Base-by-base conservation (phyloP, 2,888 invertebrate species). In the Sminthurides aquaticus region DNA sequence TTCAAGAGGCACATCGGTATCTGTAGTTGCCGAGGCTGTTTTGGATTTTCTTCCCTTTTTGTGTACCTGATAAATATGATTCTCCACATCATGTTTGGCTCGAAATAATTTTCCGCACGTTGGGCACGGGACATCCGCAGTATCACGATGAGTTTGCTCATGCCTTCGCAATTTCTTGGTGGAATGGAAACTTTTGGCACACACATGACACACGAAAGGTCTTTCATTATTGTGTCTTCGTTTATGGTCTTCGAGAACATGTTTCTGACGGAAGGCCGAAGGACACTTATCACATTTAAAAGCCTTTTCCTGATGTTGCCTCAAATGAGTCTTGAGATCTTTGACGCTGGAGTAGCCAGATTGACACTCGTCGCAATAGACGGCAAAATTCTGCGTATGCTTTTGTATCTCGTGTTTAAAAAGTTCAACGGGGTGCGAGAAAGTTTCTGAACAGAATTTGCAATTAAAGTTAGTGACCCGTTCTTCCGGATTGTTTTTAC, bases 381-480 rank as follows among this genome's bases (percentile, higher is more conserved):
- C 15, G 20, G 52, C 52, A 20, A 18, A 52, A 52, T 52, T 52
- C 52, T 52, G 8, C 15, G 52, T 52, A 20, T 52, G 52, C 52
- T 52, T 8, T 8, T 52, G 8, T 22, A 52, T 22, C 22, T 52
- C 52, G 20, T 52, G 52, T 5, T 20, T 8, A 20, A 52, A 52
- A 5, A 52, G 22, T 20, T 15, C 52, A 5, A 5, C 20, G 5
- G 52, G 52, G 52, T 52, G 18, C 5, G 11, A 5, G 20, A 52
- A 8, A 8, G 52, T 15, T 8, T 52, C 8, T 8, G 8, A 8
- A 20, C 52, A 52, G 20, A 52, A 52, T 20, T 52, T 52, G 52
- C 52, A 52, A 15, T 52, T 15, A 15, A 52, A 20, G 5, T 15
- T 5, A 5, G 52, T 15, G 5, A 52, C 3, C 52, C 20, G 18